A percentile compares a stretch with the other conserved stretches of the same genome.
phyloP scores from a whole-genome alignment of 2,113 vertebrate species.

The Elgaria multicarinata region DNA sequence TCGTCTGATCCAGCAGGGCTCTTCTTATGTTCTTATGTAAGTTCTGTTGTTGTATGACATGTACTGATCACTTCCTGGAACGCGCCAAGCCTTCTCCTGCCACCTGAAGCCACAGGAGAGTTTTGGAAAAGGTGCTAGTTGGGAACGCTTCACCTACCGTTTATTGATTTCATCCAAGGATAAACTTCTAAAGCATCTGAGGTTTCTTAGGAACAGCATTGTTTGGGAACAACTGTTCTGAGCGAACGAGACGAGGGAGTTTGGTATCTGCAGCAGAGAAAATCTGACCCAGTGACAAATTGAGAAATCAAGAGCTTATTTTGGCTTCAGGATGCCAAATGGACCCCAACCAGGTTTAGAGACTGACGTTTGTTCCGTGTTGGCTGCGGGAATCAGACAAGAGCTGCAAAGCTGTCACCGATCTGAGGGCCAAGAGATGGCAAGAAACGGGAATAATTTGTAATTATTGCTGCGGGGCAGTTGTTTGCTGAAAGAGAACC shows the following conservation, averaged over 20 bases:
- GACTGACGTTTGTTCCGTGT: background rate
- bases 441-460: background rate
- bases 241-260: background rate
- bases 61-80: no score
- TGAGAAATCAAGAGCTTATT: background rate
- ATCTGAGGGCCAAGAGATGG: background rate
- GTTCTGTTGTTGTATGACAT: no score
- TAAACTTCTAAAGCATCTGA: no score
- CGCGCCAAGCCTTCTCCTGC: no score
- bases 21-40: no score
- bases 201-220: background rate
- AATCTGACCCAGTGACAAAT: background rate
- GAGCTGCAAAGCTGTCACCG: background rate
- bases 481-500: conserved; percentile 1
- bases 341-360: background rate
- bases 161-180: background rate
- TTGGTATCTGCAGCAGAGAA: background rate
- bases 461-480: background rate
- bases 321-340: background rate
- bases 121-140: no score
- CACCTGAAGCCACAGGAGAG: no score
- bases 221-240: background rate
- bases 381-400: background rate
- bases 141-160: no score
- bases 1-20: no score